phyloP scores from a whole-genome alignment of 1,140 invertebrate genomes.

The Subanguina moxae region DNA sequence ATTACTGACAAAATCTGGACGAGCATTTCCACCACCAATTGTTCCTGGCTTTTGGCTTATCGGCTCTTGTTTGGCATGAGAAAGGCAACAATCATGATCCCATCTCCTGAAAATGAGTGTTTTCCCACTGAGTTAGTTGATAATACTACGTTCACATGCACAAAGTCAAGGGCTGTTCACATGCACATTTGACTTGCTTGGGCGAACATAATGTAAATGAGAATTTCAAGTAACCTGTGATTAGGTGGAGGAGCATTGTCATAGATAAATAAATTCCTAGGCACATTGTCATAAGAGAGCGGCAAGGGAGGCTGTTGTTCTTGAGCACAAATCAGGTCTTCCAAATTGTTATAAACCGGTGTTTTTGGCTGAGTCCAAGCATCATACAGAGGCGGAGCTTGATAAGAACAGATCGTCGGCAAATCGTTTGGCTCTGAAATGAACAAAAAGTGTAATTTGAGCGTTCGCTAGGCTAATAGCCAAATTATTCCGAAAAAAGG shows the following conservation, averaged over 20 bases:
- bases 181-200: too few relatives aligned
- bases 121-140: background rate
- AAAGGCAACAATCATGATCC: conserved; percentile 13
- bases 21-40: too few relatives aligned
- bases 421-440: too few relatives aligned
- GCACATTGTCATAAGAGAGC: conserved; percentile 23
- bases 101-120: conserved; percentile 12
- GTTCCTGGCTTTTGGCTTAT: background rate
- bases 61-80: background rate
- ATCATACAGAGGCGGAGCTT: background rate
- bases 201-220: too few relatives aligned
- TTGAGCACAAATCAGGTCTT: background rate
- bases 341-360: background rate
- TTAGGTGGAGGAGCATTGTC: conserved; percentile 18
- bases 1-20: too few relatives aligned
- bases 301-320: background rate
- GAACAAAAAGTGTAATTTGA: background rate
- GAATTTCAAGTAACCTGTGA: conserved; percentile 1
- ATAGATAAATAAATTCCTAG: conserved; percentile 20
- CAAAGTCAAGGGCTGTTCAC: too few relatives aligned
- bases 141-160: conserved; percentile 5
- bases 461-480: too few relatives aligned
- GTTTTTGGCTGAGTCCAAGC: background rate
- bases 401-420: background rate
- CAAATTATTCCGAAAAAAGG: too few relatives aligned